Conservation (phyloP, 1,140 invertebrate species). For the Drosophila lacertosa region DNA sequence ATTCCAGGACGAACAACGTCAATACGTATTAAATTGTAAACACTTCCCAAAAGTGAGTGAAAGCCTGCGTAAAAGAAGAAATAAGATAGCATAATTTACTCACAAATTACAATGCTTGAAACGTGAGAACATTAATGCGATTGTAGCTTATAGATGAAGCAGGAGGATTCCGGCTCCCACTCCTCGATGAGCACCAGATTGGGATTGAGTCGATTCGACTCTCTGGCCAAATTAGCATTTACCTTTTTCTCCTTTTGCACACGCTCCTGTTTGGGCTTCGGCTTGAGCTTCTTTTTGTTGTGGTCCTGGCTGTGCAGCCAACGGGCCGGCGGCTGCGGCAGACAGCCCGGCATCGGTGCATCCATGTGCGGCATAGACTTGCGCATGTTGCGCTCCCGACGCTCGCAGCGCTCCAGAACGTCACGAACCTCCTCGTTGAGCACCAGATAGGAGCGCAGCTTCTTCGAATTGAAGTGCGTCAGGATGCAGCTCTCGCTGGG, state of each 20-base stretch:
- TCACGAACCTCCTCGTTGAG: neutral
- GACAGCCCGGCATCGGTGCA: neutral
- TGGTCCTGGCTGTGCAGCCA: neutral
- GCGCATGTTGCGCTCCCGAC: neutral
- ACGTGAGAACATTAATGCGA: neutral
- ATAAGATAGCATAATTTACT: no score
- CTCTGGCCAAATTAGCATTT: no score
- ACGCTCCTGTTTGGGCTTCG: neutral
- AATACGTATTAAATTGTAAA: no score
- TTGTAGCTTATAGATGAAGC: neutral
- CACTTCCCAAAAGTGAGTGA: no score
- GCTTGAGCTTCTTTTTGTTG: neutral
- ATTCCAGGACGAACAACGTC: no score
- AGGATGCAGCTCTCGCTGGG: neutral
- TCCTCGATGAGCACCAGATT: neutral
- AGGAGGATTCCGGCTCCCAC: neutral
- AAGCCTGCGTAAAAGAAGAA: no score
- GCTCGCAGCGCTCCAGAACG: neutral
- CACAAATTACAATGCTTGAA: no score
- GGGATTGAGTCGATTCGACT: no score
- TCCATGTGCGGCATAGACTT: neutral
- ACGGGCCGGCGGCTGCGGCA: neutral
- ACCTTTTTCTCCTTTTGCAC: no score
- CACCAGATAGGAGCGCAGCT: conserved; percentile 2
- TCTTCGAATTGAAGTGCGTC: neutral